Conservation (phyloP, 2,797 vertebrate genomes). For the Masticophis lateralis region DNA sequence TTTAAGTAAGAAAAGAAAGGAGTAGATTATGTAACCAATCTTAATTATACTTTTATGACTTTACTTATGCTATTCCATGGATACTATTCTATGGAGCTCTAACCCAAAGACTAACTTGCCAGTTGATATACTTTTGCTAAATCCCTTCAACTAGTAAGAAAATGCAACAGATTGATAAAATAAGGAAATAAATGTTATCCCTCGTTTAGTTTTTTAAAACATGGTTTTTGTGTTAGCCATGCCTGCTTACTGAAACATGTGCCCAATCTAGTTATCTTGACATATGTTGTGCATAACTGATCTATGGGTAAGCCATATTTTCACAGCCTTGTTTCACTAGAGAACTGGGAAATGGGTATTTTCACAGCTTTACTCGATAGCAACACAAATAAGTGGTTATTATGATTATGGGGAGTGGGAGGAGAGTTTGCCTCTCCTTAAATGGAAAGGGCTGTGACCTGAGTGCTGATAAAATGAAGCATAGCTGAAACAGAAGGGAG, state of each 20-base stretch:
- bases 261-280: neutral
- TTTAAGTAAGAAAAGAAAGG: neutral
- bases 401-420: neutral
- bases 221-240: neutral
- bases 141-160: neutral
- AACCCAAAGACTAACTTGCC: neutral
- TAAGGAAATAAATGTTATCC: too few relatives aligned
- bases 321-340: neutral
- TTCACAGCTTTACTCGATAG: neutral
- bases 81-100: neutral
- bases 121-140: neutral
- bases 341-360: neutral
- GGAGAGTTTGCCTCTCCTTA: neutral
- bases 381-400: neutral
- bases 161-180: neutral
- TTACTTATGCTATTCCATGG: neutral
- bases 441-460: neutral
- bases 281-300: neutral
- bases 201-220: neutral
- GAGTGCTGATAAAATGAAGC: neutral
- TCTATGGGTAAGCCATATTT: neutral
- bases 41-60: too few relatives aligned
- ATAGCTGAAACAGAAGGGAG: neutral
- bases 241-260: neutral
- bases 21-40: neutral